phyloP scores from a whole-genome alignment of 2,797 vertebrate genomes.

The Gobio occitaniae region DNA sequence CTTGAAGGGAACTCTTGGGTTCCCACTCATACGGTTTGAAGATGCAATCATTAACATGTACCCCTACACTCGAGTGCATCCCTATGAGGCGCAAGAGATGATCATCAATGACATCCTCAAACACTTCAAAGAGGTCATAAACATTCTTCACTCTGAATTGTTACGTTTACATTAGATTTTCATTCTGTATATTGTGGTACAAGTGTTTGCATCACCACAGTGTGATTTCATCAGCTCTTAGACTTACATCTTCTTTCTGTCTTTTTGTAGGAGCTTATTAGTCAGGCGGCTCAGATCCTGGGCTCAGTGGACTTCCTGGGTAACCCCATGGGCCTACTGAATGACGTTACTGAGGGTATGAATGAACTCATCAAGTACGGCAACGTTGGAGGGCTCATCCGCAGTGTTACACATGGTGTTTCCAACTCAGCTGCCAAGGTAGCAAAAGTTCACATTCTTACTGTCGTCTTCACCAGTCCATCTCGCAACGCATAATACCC shows the following conservation, averaged over 20 bases:
- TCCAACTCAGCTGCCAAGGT: slow-evolving; percentile 99
- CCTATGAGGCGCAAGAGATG: slow-evolving; percentile 96
- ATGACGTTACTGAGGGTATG: slow-evolving; percentile 93
- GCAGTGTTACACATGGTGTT: slow-evolving; percentile 96
- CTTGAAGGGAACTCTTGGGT: slow-evolving; percentile 91
- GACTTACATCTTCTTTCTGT: background rate
- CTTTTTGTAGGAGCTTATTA: slow-evolving; percentile 87
- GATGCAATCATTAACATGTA: slow-evolving; percentile 97
- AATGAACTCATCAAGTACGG: slow-evolving; percentile 95
- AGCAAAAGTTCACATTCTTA: slow-evolving; percentile 50
- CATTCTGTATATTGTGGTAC: background rate
- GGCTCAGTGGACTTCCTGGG: slow-evolving; percentile 98
- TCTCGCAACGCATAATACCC: background rate
- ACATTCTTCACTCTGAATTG: background rate
- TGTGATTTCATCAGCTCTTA: background rate
- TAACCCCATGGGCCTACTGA: slow-evolving; percentile 95
- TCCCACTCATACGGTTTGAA: slow-evolving; percentile 94
- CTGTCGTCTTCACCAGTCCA: background rate
- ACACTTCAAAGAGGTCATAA: slow-evolving; percentile 93
- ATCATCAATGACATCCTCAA: slow-evolving; percentile 96
- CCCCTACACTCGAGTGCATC: slow-evolving; percentile 94
- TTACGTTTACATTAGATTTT: background rate
- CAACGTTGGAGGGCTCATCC: slow-evolving; percentile 94
- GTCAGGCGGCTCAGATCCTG: slow-evolving; percentile 95
- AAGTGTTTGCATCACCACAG: background rate